A percentile compares a stretch with the other conserved stretches of the same genome.
Evolutionary conservation across 23 tunicate genomes (phyloP).

Genomic region (Ciona savignyi): DNA sequence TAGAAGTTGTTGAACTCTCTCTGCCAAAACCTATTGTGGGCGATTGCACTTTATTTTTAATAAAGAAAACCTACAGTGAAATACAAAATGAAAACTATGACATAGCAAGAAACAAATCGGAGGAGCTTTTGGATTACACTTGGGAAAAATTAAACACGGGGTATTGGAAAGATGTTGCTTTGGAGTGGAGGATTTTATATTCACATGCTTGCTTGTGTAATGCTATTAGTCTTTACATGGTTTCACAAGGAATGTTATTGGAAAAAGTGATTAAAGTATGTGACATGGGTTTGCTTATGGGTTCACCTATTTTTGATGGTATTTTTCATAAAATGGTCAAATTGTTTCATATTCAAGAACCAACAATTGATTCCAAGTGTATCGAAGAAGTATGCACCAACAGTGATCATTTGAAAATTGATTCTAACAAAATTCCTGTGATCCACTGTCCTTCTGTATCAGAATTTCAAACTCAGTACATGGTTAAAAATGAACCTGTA

Average conservation of each 20-base stretch:
- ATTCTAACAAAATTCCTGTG: constrained; percentile 9
- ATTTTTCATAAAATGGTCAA: constrained; percentile 44
- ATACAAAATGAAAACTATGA: constrained; percentile 3
- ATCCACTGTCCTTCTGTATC: constrained; percentile 27
- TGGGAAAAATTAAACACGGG: constrained; percentile 87
- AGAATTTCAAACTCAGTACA: constrained; percentile 15
- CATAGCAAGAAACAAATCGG: background rate
- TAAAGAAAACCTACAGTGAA: background rate
- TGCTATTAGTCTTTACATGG: constrained; percentile 7
- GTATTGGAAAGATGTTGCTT: constrained; percentile 86
- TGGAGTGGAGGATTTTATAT: constrained; percentile 26
- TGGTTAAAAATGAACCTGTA: constrained; percentile 29
- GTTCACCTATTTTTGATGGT: constrained; percentile 47
- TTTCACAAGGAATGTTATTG: background rate
- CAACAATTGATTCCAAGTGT: background rate
- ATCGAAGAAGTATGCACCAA: too few relatives aligned
- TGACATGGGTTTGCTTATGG: constrained; percentile 93
- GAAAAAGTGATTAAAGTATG: constrained; percentile 53
- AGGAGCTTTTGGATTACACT: constrained; percentile 33
- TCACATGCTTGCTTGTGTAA: constrained; percentile 61
- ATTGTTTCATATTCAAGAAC: background rate
- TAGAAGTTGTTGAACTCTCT: background rate
- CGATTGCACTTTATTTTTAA: background rate
- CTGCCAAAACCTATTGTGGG: background rate
- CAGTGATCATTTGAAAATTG: background rate